A percentile compares a stretch with the other conserved stretches of the same genome.
Conservation (phyloP, 2,888 invertebrate genomes). For the Sicus ferrugineus region DNA sequence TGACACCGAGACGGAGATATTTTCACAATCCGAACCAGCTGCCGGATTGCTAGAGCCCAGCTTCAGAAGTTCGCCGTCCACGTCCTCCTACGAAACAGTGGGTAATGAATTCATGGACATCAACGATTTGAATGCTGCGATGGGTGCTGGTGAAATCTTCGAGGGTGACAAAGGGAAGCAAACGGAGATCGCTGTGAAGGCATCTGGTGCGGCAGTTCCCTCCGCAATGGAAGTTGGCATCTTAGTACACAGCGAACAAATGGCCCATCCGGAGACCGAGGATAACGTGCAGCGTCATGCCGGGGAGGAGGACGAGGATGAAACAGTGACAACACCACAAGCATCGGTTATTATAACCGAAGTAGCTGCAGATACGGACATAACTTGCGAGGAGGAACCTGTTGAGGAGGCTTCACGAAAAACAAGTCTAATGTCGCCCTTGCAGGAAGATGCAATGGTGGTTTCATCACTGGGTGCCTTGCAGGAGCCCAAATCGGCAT, state of each 20-base stretch:
- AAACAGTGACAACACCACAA: slow-evolving; percentile 64
- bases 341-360: slow-evolving; percentile 77
- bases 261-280: background rate
- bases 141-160: slow-evolving; percentile 2
- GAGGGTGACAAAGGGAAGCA: slow-evolving; percentile 36
- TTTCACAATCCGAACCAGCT: slow-evolving; percentile 42
- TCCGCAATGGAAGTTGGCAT: background rate
- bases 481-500: slow-evolving; percentile 68
- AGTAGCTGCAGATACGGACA: slow-evolving; percentile 74
- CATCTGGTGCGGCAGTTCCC: background rate
- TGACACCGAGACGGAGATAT: slow-evolving; percentile 46
- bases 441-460: slow-evolving; percentile 70
- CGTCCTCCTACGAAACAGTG: slow-evolving; percentile 64
- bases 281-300: background rate
- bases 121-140: slow-evolving; percentile 42
- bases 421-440: slow-evolving; percentile 69
- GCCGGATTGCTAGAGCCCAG: slow-evolving; percentile 50
- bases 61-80: slow-evolving; percentile 63
- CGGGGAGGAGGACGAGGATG: slow-evolving; percentile 42
- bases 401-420: slow-evolving; percentile 67
- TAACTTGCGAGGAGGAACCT: slow-evolving; percentile 64
- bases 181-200: slow-evolving; percentile 47
- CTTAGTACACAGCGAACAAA: background rate
- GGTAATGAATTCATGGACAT: slow-evolving; percentile 64
- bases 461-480: slow-evolving; percentile 58